These are phyloP conservation scores for roundworm (Caenorhabditis elegans) DNA, from an alignment of 1,140 invertebrate species.

Conservation along the genomic window DNA sequence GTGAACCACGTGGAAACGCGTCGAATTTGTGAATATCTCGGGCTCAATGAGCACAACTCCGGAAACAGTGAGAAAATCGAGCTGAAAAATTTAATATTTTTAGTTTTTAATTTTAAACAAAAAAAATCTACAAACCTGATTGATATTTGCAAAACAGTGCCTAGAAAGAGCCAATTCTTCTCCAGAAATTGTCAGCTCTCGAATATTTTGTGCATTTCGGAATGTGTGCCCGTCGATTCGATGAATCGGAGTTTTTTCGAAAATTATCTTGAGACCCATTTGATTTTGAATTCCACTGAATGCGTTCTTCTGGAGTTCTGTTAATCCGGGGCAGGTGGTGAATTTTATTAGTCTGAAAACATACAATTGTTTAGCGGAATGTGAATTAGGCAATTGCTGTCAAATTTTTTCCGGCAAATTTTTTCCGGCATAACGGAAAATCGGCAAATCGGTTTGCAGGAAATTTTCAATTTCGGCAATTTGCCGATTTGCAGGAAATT, in stretches of 20 bases:
- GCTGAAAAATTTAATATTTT: not conserved
- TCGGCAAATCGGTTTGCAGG: not conserved
- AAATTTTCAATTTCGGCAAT: too few species aligned
- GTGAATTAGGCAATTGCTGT: not conserved
- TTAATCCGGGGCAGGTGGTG: slow-evolving; percentile 16
- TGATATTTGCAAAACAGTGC: slow-evolving; percentile 39
- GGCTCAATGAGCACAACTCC: slow-evolving; percentile 39
- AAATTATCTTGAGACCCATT: slow-evolving; percentile 29
- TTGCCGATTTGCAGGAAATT: too few species aligned
- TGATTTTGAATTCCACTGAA: slow-evolving; percentile 41
- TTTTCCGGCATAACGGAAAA: not conserved
- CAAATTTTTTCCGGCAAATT: not conserved
- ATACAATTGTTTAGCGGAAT: too few species aligned
- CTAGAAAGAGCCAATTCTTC: slow-evolving; percentile 34
- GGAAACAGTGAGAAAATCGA: slow-evolving; percentile 40
- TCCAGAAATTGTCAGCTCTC: slow-evolving; percentile 35
- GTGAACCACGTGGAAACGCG: slow-evolving; percentile 43
- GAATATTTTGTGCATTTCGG: slow-evolving; percentile 33
- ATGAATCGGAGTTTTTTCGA: slow-evolving; percentile 34
- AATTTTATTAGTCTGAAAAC: slow-evolving; percentile 34
- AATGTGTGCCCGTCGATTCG: slow-evolving; percentile 38
- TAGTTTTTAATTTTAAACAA: not conserved
- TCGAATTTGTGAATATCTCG: slow-evolving; percentile 41
- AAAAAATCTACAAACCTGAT: slow-evolving; percentile 19
- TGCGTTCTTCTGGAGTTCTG: slow-evolving; percentile 28